Conservation (phyloP, 1,140 invertebrate genomes). For the Archivesica marissinica region DNA sequence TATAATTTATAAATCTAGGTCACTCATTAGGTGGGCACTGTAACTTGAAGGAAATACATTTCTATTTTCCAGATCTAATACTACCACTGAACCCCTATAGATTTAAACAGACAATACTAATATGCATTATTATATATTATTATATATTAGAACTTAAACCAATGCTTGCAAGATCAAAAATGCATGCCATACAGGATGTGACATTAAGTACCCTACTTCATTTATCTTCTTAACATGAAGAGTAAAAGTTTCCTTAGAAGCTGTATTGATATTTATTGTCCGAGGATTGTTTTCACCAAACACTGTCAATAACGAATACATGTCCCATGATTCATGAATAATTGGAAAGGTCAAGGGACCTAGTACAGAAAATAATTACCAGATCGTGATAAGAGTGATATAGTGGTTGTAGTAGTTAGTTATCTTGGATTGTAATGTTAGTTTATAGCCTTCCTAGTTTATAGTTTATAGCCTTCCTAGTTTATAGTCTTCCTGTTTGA, state of each 20-base stretch:
- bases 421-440: conserved; percentile 1
- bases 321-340: background rate
- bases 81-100: too few relatives aligned
- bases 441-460: background rate
- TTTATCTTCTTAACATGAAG: conserved; percentile 19
- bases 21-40: too few relatives aligned
- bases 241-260: background rate
- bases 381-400: background rate
- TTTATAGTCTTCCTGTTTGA: too few relatives aligned
- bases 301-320: background rate
- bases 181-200: background rate
- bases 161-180: background rate
- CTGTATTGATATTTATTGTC: background rate
- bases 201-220: background rate
- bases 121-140: too few relatives aligned
- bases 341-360: background rate
- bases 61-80: too few relatives aligned
- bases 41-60: too few relatives aligned
- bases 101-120: too few relatives aligned
- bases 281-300: background rate
- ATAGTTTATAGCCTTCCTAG: too few relatives aligned
- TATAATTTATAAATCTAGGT: too few relatives aligned
- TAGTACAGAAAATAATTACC: background rate
- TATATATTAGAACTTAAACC: background rate
- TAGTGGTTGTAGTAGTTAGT: background rate